Evolutionary conservation across 2,888 invertebrate species (phyloP).

Genomic region (Archaeoteleia sp.): DNA sequence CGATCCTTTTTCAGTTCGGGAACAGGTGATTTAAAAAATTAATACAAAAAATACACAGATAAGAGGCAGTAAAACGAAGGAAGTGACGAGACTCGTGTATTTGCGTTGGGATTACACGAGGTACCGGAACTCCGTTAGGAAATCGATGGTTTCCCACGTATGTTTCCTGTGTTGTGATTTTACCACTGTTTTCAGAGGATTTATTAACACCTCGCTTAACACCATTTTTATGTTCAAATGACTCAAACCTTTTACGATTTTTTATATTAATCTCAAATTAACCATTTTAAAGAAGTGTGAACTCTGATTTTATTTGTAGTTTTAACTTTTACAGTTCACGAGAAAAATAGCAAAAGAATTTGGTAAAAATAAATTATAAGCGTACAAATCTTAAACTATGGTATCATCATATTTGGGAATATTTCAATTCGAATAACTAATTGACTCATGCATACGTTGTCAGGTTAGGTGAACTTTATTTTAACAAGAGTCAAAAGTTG

Average conservation of each 20-base stretch:
- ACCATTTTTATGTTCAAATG: background rate
- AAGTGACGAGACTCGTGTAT: slow-evolving; percentile 31
- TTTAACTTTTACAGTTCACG: no score
- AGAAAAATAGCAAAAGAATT: no score
- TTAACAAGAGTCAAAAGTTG: no score
- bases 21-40: slow-evolving; percentile 44
- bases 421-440: no score
- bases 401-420: no score
- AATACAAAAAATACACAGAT: slow-evolving; percentile 37
- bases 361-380: no score
- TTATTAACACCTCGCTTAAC: slow-evolving; percentile 4
- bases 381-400: no score
- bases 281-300: no score
- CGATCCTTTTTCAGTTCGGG: slow-evolving; percentile 35
- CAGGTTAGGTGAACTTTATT: no score
- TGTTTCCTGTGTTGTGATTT: slow-evolving; percentile 30
- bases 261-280: background rate
- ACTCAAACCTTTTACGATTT: slow-evolving; percentile 5
- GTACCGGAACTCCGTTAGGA: slow-evolving; percentile 27
- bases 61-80: slow-evolving; percentile 46
- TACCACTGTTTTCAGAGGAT: slow-evolving; percentile 13
- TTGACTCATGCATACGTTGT: no score
- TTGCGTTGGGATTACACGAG: slow-evolving; percentile 33
- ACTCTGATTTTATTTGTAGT: no score
- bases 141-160: slow-evolving; percentile 41